Evolutionary conservation across 2,113 vertebrate genomes (phyloP), one percentile per base, ranked within the genome.

Genomic region (Thunnus thynnus): DNA sequence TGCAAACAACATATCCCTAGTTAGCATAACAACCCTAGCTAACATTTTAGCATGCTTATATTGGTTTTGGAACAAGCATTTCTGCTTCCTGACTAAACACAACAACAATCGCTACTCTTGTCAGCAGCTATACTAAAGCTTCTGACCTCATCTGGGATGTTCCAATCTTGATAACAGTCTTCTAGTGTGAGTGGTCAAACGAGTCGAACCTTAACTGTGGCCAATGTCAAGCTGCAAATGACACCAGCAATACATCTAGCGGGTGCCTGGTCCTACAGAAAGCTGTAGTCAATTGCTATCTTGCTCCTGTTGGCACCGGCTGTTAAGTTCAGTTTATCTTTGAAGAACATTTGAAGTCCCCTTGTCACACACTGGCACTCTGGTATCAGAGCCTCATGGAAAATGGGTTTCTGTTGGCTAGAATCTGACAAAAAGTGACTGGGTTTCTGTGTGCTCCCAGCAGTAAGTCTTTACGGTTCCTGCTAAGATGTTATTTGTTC

Each of bases 251-350:
- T 51, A 46, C 50, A 74, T 83, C 76, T 13, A 56, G 32, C 8
- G 41, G 46, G 41, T 17, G 78, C 75, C 80, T 36, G 25, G 41
- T 67, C 57, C 62, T 11, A 36, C 57, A 86, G 73, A 64, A 80
- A 76, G 60, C 64, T 69, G 52, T 10, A 71, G 62, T 88, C 77
- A 82, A 8, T 83, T 76, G 67, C 63, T 77, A 71, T 86, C 86
- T 84, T 82, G 81, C 62, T 86, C 70, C 86, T 80, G 55, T 85
- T 82, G 75, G 75, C 86, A 77, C 68, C 32, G 63, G 61, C 55
- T 79, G 70, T 73, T 82, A 72, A 55, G 80, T 74, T 85, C 65
- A 61, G 76, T 80, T 86, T 89, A 84, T 86, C 77, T 87, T 84
- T 63, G 68, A 68, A 64, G 72, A 82, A 76, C 85, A 72, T 80